Percentiles rank a stretch among this genome's conserved stretches.
Conservation (phyloP, 2,797 vertebrate species). For the Periophthalmus magnuspinnatus region DNA sequence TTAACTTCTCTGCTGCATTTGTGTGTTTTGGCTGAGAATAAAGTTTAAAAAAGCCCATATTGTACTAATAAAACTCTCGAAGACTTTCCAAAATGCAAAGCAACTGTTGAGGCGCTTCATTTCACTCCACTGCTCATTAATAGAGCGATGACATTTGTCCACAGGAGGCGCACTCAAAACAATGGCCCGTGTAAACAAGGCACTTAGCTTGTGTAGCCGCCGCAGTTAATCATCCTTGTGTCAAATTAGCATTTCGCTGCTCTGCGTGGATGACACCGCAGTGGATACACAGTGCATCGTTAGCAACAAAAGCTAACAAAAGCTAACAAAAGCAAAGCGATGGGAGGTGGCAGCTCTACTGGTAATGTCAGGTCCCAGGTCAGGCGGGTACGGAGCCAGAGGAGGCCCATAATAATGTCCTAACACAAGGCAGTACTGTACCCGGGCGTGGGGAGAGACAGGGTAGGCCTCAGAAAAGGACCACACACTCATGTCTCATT, state of each 20-base stretch:
- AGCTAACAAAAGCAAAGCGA: slow-evolving; percentile 52
- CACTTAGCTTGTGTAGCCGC: slow-evolving; percentile 49
- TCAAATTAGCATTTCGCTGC: slow-evolving; percentile 66
- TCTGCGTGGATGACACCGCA: slow-evolving; percentile 43
- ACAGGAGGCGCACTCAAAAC: slow-evolving; percentile 58
- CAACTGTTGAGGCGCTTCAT: slow-evolving; percentile 18
- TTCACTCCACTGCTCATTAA: slow-evolving; percentile 36
- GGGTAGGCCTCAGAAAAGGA: slow-evolving; percentile 47
- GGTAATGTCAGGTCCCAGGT: slow-evolving; percentile 68
- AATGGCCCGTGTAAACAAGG: slow-evolving; percentile 61
- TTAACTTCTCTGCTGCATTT: background rate
- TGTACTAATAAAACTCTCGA: background rate
- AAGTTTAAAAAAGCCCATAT: background rate
- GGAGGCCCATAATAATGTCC: slow-evolving; percentile 62
- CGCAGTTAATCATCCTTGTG: slow-evolving; percentile 73
- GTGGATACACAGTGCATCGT: slow-evolving; percentile 49
- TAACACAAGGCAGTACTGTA: slow-evolving; percentile 60
- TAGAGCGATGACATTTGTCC: slow-evolving; percentile 55
- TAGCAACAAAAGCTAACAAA: slow-evolving; percentile 52
- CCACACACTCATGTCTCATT: slow-evolving; percentile 54
- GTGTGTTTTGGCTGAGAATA: background rate
- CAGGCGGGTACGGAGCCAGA: slow-evolving; percentile 66
- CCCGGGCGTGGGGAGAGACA: slow-evolving; percentile 29
- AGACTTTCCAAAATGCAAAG: background rate
- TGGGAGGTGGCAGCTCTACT: slow-evolving; percentile 59